Conservation (phyloP, 2,888 invertebrate genomes). For the Eudemis profundana region DNA sequence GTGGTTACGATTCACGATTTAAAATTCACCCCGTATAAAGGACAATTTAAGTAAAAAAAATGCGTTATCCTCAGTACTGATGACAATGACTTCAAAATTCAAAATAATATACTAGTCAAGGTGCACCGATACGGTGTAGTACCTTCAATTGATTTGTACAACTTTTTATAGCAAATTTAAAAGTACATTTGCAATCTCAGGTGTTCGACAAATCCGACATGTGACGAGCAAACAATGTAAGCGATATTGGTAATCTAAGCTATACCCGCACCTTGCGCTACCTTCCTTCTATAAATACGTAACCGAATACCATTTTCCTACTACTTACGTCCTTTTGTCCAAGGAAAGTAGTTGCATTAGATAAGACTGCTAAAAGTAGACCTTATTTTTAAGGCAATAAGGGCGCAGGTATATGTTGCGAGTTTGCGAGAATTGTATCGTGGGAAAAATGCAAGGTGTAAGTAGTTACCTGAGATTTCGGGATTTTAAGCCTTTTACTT, state of each 20-base stretch:
- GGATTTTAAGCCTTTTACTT: neutral
- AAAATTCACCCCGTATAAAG: neutral
- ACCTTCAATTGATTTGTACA: neutral
- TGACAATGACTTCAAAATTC: neutral
- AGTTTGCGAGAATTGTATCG: neutral
- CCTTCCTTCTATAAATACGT: neutral
- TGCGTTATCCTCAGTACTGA: neutral
- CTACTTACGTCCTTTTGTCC: neutral
- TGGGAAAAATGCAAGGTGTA: neutral
- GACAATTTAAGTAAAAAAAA: neutral
- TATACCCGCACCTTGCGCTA: conserved; percentile 20
- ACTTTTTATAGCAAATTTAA: neutral
- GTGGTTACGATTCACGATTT: too few species aligned
- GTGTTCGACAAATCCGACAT: conserved; percentile 11
- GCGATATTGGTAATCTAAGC: conserved; percentile 28
- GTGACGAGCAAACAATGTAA: conserved; percentile 16
- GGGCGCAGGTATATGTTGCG: neutral
- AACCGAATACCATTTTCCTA: neutral
- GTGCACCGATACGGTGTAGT: neutral
- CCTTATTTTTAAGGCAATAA: neutral
- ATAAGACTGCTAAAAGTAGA: neutral
- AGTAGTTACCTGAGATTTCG: neutral
- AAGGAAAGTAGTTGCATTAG: neutral
- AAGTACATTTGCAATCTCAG: neutral
- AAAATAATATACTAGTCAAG: neutral